These are phyloP conservation scores for Bufo gargarizans DNA, from an alignment of 2,113 vertebrate genomes.

Conservation along the genomic window DNA sequence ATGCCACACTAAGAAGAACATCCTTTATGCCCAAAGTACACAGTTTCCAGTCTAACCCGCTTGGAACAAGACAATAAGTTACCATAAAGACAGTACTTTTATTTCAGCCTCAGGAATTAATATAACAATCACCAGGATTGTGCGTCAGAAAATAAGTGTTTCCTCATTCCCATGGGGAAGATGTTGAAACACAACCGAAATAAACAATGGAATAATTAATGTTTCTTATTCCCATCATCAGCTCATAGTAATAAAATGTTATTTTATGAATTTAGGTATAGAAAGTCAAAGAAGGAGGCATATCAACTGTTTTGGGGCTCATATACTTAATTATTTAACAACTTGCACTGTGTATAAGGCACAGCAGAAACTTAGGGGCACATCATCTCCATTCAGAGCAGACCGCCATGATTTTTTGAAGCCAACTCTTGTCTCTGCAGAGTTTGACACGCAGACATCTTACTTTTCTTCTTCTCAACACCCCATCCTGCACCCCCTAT, in stretches of 20 bases:
- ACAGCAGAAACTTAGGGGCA: too few species aligned
- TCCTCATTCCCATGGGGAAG: conserved; percentile 19
- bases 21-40: background rate
- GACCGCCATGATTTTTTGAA: too few species aligned
- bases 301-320: background rate
- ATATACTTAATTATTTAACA: background rate
- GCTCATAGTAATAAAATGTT: background rate
- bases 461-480: too few species aligned
- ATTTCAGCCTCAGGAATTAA: background rate
- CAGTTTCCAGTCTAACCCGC: conserved; percentile 12
- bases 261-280: background rate
- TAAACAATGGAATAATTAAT: conserved; percentile 1
- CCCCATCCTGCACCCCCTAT: too few species aligned
- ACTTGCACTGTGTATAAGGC: too few species aligned
- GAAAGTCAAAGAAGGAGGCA: background rate
- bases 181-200: conserved; percentile 33
- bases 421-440: too few species aligned
- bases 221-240: background rate
- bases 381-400: too few species aligned
- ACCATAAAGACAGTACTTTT: conserved; percentile 13
- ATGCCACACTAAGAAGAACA: background rate
- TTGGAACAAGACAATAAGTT: background rate
- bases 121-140: conserved; percentile 30
- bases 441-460: too few species aligned
- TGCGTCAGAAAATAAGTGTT: conserved; percentile 4